Percentiles rank a stretch among this genome's conserved stretches.
Evolutionary conservation across 1,140 invertebrate genomes (phyloP).

Genomic region (Drosophila serrata): DNA sequence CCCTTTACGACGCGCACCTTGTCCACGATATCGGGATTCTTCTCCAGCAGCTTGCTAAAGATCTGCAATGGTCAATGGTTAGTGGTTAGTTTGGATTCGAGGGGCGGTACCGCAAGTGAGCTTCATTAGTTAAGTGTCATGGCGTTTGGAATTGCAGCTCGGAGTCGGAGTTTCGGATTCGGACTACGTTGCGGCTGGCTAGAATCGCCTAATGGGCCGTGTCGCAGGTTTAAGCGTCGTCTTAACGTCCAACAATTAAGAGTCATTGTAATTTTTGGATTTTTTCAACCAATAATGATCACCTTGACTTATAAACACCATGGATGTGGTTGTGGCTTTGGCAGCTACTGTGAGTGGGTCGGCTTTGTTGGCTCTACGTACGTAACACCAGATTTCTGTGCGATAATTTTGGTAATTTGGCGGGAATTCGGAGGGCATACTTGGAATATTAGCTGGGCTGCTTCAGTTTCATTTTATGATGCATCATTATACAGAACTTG

Average conservation of each 20-base stretch:
- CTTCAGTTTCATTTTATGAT: constrained; percentile 21
- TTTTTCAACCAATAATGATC: constrained; percentile 63
- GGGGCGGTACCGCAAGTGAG: constrained; percentile 9
- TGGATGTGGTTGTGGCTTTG: constrained; percentile 31
- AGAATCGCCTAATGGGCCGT: constrained; percentile 65
- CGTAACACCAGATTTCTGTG: constrained; percentile 17
- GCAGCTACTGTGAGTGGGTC: constrained; percentile 31
- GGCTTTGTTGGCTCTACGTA: constrained; percentile 27
- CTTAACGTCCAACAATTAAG: constrained; percentile 57
- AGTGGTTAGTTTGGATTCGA: neutral
- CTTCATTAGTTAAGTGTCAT: constrained; percentile 65
- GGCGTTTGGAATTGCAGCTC: constrained; percentile 31
- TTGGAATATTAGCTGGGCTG: constrained; percentile 27
- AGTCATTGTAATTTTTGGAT: constrained; percentile 77
- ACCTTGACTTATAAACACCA: constrained; percentile 79
- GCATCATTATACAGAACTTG: constrained; percentile 42
- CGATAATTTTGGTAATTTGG: constrained; percentile 54
- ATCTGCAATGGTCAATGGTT: constrained; percentile 86
- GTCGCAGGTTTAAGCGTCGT: constrained; percentile 39
- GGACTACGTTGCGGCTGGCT: constrained; percentile 9
- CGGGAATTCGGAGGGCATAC: constrained; percentile 31
- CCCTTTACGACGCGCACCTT: constrained; percentile 93
- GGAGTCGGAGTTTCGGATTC: constrained; percentile 15
- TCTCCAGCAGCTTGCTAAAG: constrained; percentile 89
- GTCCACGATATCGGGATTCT: constrained; percentile 87